Conservation (phyloP, 2,113 vertebrate genomes). For the Malurus alboscapulatus region DNA sequence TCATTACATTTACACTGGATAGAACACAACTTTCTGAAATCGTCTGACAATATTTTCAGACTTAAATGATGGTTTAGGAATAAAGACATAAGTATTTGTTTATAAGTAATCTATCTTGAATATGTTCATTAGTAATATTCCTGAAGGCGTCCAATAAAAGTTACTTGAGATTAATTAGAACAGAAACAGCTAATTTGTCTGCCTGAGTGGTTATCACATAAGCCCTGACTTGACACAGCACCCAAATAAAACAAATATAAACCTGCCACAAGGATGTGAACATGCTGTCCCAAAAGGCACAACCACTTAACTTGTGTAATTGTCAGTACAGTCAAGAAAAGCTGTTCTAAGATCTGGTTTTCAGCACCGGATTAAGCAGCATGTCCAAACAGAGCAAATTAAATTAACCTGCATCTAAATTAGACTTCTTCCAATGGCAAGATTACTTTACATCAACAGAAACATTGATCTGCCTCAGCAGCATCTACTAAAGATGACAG, state of each 20-base stretch:
- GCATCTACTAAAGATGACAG: conserved; percentile 26
- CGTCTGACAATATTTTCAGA: conserved; percentile 35
- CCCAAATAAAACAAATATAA: conserved; percentile 64
- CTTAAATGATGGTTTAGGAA: conserved; percentile 46
- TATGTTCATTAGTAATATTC: conserved; percentile 63
- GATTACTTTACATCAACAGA: conserved; percentile 59
- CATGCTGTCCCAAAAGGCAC: conserved; percentile 41
- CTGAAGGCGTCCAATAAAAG: conserved; percentile 29
- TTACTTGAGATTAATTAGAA: conserved; percentile 71
- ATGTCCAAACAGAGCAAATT: conserved; percentile 76
- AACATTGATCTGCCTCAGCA: conserved; percentile 39
- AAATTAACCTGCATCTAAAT: conserved; percentile 74
- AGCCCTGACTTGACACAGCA: conserved; percentile 63
- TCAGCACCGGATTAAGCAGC: conserved; percentile 61
- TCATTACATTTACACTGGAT: conserved; percentile 62
- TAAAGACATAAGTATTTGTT: conserved; percentile 67
- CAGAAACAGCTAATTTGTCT: conserved; percentile 63
- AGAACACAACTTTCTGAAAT: conserved; percentile 43
- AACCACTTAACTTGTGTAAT: conserved; percentile 47
- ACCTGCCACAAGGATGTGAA: conserved; percentile 52
- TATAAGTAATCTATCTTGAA: conserved; percentile 53
- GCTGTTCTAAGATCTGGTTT: conserved; percentile 63
- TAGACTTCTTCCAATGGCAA: conserved; percentile 68
- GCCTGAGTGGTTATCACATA: conserved; percentile 40
- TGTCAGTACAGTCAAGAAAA: conserved; percentile 65